Percentiles rank a stretch among this genome's conserved stretches.
Evolutionary conservation across 37 sponge, comb jelly and placozoan genomes (phyloP).

Genomic region (Diacarnus erythraeanus): DNA sequence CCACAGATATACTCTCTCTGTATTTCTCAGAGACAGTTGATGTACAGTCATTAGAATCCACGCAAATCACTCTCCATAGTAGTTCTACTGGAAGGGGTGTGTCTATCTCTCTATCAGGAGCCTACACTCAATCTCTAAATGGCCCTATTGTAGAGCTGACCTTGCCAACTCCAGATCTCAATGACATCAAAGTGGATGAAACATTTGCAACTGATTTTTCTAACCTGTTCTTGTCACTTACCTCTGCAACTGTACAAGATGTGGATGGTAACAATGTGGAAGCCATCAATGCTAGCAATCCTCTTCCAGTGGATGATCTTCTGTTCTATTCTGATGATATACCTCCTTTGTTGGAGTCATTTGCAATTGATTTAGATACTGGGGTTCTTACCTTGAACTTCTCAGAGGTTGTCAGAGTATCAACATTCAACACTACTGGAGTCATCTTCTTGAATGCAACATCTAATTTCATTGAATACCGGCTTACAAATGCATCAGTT

Average conservation of each 20-base stretch:
- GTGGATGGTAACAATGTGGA: slow-evolving; percentile 55
- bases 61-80: slow-evolving; percentile 70
- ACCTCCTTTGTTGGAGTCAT: slow-evolving; percentile 62
- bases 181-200: slow-evolving; percentile 60
- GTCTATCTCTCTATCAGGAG: slow-evolving; percentile 57
- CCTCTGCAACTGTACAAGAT: slow-evolving; percentile 48
- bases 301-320: slow-evolving; percentile 9
- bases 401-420: slow-evolving; percentile 76
- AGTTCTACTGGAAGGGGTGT: neutral
- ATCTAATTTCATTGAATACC: slow-evolving; percentile 21
- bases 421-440: slow-evolving; percentile 45
- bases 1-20: slow-evolving; percentile 61
- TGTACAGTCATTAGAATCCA: slow-evolving; percentile 57
- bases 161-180: slow-evolving; percentile 55
- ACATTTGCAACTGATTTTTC: slow-evolving; percentile 45
- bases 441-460: slow-evolving; percentile 66
- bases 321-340: slow-evolving; percentile 36
- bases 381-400: slow-evolving; percentile 69
- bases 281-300: slow-evolving; percentile 7
- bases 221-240: slow-evolving; percentile 61
- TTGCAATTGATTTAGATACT: slow-evolving; percentile 60
- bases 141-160: slow-evolving; percentile 37
- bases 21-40: slow-evolving; percentile 82
- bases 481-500: slow-evolving; percentile 50
- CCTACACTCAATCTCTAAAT: slow-evolving; percentile 31